Base-by-base conservation (phyloP, 2,113 vertebrate genomes). In the Lasiurus cinereus region DNA sequence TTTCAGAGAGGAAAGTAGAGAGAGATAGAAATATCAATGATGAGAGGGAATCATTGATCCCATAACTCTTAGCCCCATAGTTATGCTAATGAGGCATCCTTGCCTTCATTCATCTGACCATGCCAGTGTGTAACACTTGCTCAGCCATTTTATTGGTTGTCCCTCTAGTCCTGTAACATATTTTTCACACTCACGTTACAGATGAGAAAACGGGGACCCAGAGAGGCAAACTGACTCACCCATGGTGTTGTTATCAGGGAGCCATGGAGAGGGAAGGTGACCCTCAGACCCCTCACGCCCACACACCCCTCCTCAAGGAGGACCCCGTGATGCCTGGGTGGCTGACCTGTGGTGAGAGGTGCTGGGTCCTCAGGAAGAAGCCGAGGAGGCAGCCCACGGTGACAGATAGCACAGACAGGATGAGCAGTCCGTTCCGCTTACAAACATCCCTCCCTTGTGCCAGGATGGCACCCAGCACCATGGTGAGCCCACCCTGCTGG, bases 311-410 rank as follows among this genome's bases (percentile, higher is more conserved):
- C 64, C 74, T 52, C 11, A 69, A n/a, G 2, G 0, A 77, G 72
- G 52, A 31, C 59, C 56, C 46, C 0, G 2, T 9, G 86, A 22
- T 33, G n/a, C 54, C 48, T 0, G 0, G 29, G 27, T 36, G 78
- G 39, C 99, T 98, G 97, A 99, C 99, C 99, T 99, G 99, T 96
- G 99, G 99, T 0, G 99, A 99, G 95, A 99, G 99, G 64, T 97
- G 98, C 91, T 98, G 99, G 0, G 99, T 99, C 96, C 99, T 98
- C 93, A 99, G 99, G 98, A 99, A 99, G 98, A 99, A 99, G 86
- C 99, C 99, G 0, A 99, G 98, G 91, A 99, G 99, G 97, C 99
- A 99, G 95, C 99, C 99, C 39, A 99, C 98, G 80, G 99, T 99
- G 98, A 99, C 99, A 0, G 99, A 99, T 74, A 99, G 67, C 93